Evolutionary conservation across 2,888 invertebrate species (phyloP), one percentile per base, ranked within the genome.

Genomic region (Cataglyphis rosenhaueri): DNA sequence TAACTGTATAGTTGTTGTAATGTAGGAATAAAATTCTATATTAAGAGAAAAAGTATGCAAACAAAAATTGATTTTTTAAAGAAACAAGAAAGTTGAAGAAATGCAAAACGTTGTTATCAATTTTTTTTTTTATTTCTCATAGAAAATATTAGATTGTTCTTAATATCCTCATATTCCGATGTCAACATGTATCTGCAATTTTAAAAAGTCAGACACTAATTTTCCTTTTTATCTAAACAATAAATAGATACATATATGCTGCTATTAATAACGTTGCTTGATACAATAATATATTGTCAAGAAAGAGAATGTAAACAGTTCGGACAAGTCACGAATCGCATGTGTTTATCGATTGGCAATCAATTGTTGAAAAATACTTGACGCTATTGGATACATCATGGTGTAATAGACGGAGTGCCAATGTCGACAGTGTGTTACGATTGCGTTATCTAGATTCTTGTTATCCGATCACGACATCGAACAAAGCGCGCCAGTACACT

Each of bases 391-490:
- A 82, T 71, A 74, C 65, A 65, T 35, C 82, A 74, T 21, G 25
- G 38, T 64, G 52, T 86, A 81, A 86, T 82, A 70, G 75, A 66
- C 65, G 83, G 79, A 81, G 55, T 29, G 74, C 82, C 82, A 84
- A 61, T 83, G 84, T 85, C 86, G 86, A 85, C 84, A 71, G 78
- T 64, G 79, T 81, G 61, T 84, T 52, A 76, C 87, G 82, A 86
- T 86, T 81, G 81, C 82, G 87, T 89, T 91, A 90, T 92, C 91
- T 89, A 88, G 90, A 91, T 91, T 88, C 90, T 87, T 91, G 91
- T 91, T 91, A 91, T 88, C 86, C 89, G 88, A 88, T 89, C 89
- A 79, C 76, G 88, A 86, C 85, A 86, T 71, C 78, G 86, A 84
- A 86, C 83, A 86, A 88, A 87, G 71, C 55, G 75, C 78, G 84